phyloP scores from a whole-genome alignment of 2,888 invertebrate species.

The Euspilapteryx auroguttella region DNA sequence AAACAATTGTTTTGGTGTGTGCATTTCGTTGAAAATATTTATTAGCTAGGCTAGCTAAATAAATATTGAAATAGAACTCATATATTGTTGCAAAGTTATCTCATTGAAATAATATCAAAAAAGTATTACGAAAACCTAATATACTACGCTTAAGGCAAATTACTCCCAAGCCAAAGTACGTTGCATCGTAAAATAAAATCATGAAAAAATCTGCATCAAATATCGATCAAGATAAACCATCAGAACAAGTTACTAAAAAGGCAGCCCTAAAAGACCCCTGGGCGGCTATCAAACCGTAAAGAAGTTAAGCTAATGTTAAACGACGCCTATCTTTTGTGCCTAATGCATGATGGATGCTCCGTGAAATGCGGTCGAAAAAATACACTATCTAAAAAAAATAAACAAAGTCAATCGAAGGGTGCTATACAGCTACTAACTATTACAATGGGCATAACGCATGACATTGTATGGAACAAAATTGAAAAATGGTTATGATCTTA shows the following conservation, averaged over 20 bases:
- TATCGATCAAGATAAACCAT: too few relatives aligned
- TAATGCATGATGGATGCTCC: constrained; percentile 48
- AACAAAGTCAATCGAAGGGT: constrained; percentile 27
- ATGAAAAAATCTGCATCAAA: constrained; percentile 3
- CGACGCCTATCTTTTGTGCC: constrained; percentile 56
- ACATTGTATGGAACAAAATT: constrained; percentile 25
- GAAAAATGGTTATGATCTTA: constrained; percentile 33
- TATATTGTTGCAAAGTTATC: too few relatives aligned
- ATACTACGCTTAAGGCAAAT: too few relatives aligned
- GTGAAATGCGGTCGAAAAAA: constrained; percentile 31
- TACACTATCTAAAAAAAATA: constrained; percentile 25
- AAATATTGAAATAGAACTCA: too few relatives aligned
- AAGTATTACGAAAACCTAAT: too few relatives aligned
- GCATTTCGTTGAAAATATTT: too few relatives aligned
- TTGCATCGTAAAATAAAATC: neutral
- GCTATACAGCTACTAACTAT: too few relatives aligned
- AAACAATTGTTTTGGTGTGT: too few relatives aligned
- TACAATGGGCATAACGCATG: constrained; percentile 24
- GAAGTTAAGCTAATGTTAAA: constrained; percentile 58
- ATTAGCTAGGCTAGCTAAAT: too few relatives aligned
- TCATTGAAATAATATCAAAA: too few relatives aligned
- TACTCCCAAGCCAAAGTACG: too few relatives aligned
- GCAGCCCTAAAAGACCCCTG: constrained; percentile 21
- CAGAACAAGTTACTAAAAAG: too few relatives aligned
- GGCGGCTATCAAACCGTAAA: constrained; percentile 53